Base-by-base conservation (phyloP, 2,113 vertebrate genomes). In the Leucosticte australis region DNA sequence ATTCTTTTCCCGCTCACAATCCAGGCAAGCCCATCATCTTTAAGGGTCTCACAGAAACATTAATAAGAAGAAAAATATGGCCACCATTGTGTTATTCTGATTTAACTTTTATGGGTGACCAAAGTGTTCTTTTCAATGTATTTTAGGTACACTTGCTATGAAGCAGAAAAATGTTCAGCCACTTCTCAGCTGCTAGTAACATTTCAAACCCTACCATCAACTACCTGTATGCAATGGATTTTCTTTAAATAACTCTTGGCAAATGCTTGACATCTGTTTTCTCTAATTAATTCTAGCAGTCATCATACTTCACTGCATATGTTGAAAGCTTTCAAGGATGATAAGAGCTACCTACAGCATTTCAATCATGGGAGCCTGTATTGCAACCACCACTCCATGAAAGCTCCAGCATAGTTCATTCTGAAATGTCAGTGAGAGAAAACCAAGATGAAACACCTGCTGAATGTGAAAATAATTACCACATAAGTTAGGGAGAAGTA, bases 201-300 rank as follows among this genome's bases (percentile, higher is more conserved):
- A 62, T 93, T 95, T 90, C 88, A 95, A 82, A 84, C 53, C 30
- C 77, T 60, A 65, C 79, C 84, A 92, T 90, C 77, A 94, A 74
- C 88, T 94, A 92, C 57, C 90, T 67, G 55, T 57, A 73, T 22
- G 55, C 75, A 90, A 88, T 86, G 77, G 90, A 95, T 96, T 95
- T 97, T 93, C 93, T 81, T 95, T 95, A 96, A 91, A 96, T 90
- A 93, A 94, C 83, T 96, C 95, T 85, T 88, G 83, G 79, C 91
- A 96, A 95, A 89, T 91, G 77, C 79, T 95, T 96, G 88, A 95
- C 90, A 93, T 96, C 91, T 94, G 89, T 96, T 97, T 97, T 95
- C 37, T 59, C 95, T 95, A 97, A 95, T 94, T 97, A 97, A 97
- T 97, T 97, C 87, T 83, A 97, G 47, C 82, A 96, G 92, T 92